Base-by-base conservation (phyloP, 2,888 invertebrate genomes). In the Drosophila prostipennis region DNA sequence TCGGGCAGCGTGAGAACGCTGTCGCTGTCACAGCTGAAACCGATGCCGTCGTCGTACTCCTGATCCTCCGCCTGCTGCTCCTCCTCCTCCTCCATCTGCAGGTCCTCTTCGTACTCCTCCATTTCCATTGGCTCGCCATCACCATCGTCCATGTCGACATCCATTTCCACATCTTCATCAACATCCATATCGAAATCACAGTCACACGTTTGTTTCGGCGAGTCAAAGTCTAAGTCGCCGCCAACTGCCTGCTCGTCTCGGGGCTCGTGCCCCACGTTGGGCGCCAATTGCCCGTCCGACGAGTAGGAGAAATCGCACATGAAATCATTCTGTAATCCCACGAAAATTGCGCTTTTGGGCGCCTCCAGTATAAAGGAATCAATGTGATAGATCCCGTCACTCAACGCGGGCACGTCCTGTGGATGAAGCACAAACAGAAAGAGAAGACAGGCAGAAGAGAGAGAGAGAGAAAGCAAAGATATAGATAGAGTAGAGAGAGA, bases 321-420 rank as follows among this genome's bases (percentile, higher is more conserved):
- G 74, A 87, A 89, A 85, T 91, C 91, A 76, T 90, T 90, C 61
- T 89, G 91, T 74, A 91, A 86, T 83, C 91, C 91, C 77, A 91
- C 91, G 80, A 90, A 91, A 77, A 91, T 89, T 39, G 91, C 91
- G 63, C 91, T 86, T 79, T 91, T 91, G 13, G 91, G 91, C 61
- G 90, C 90, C 51, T 88, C 91, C 83, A 89, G 78, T 42, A 91
- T 82, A 77, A 90, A 91, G 64, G 90, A 89, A 77, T 91, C 91
- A 82, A 91, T 91, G 79, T 91, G 91, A 89, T 89, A 91, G 80
- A 91, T 80, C 77, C 90, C 90, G 77, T 89, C 80, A 69, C 81
- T 72, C 58, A 88, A 75, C 37, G 80, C 89, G 74, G 91, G 91
- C 81, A 89, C 83, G 71, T 91, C 90, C 91, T 91, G 91, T 83